Conservation (phyloP, 2,888 invertebrate genomes). For the Helicoverpa assulta region DNA sequence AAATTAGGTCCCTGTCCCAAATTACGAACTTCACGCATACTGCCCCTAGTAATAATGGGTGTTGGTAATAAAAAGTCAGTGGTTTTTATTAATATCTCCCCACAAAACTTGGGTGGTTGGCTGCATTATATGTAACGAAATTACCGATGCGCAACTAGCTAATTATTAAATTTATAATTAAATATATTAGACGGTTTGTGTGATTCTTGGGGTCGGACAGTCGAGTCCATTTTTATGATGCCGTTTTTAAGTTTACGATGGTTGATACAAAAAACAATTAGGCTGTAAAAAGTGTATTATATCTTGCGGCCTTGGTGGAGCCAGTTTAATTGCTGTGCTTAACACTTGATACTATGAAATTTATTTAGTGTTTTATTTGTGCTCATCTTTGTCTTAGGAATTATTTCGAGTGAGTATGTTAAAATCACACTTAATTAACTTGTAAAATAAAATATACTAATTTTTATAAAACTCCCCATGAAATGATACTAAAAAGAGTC, state of each 20-base stretch:
- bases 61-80: conserved; percentile 51
- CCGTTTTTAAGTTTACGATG: conserved; percentile 57
- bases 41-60: conserved; percentile 55
- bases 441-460: not conserved
- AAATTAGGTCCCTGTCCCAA: conserved; percentile 36
- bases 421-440: not conserved
- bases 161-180: conserved; percentile 85
- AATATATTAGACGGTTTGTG: conserved; percentile 75
- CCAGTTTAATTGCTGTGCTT: conserved; percentile 34
- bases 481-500: no score
- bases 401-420: not conserved
- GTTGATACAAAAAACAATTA: conserved; percentile 59
- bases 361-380: not conserved
- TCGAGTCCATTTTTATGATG: conserved; percentile 61
- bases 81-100: conserved; percentile 75
- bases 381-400: not conserved
- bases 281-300: conserved; percentile 56
- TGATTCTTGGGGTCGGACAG: conserved; percentile 58
- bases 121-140: conserved; percentile 57
- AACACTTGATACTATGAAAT: conserved; percentile 32
- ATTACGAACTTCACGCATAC: conserved; percentile 46
- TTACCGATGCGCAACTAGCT: conserved; percentile 73
- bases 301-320: conserved; percentile 33
- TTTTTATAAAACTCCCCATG: not conserved
- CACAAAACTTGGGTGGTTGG: conserved; percentile 73